Conservation (phyloP, 2,888 invertebrate species). For the Crematogaster levior region DNA sequence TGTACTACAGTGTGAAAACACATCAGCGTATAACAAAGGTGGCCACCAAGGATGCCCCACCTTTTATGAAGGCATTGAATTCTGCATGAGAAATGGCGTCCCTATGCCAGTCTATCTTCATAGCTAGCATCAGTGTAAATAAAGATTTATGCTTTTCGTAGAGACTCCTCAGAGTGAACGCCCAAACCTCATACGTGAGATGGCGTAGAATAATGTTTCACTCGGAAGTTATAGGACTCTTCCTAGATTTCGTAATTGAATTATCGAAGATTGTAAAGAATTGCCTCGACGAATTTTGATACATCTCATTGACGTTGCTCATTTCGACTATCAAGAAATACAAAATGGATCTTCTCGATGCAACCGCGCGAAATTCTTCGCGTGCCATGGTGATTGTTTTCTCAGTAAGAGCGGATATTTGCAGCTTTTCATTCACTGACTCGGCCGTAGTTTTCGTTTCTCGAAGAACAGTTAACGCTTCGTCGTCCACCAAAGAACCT, state of each 20-base stretch:
- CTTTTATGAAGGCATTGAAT: slow-evolving; percentile 98
- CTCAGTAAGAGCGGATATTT: slow-evolving; percentile 97
- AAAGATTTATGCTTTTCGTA: slow-evolving; percentile 97
- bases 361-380: slow-evolving; percentile 98
- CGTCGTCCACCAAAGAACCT: slow-evolving; percentile 98
- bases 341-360: slow-evolving; percentile 96
- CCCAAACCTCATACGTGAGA: slow-evolving; percentile 96
- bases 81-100: slow-evolving; percentile 94
- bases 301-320: slow-evolving; percentile 98
- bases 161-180: slow-evolving; percentile 95
- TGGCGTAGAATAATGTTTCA: slow-evolving; percentile 95
- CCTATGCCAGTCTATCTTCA: slow-evolving; percentile 96
- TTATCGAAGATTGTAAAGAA: slow-evolving; percentile 97
- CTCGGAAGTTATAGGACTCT: slow-evolving; percentile 94
- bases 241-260: slow-evolving; percentile 96
- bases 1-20: slow-evolving; percentile 98
- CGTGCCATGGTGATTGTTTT: slow-evolving; percentile 97
- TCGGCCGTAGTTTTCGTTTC: slow-evolving; percentile 95
- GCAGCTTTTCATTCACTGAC: slow-evolving; percentile 97
- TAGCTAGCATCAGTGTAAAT: slow-evolving; percentile 97
- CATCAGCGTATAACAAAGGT: slow-evolving; percentile 96
- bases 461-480: slow-evolving; percentile 95
- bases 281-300: slow-evolving; percentile 97
- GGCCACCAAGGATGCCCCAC: slow-evolving; percentile 98
- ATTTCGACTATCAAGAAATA: slow-evolving; percentile 99